Evolutionary conservation across 1,140 invertebrate genomes (phyloP), one percentile per base, ranked within the genome.

Genomic region (Nebria ingens): DNA sequence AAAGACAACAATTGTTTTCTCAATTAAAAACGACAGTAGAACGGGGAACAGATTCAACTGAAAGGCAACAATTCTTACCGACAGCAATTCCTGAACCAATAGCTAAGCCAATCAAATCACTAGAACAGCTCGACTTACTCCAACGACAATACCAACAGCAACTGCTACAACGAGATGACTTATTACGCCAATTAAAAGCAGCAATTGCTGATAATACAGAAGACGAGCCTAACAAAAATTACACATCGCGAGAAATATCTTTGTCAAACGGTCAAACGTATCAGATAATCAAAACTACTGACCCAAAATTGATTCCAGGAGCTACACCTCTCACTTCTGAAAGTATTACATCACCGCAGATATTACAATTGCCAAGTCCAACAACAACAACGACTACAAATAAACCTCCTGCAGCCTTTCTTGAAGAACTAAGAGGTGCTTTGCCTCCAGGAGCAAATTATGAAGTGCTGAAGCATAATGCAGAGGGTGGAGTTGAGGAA

Each of bases 391-490:
- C 76, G 0, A 77, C 78, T 0, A 64, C 71, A 9, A 79, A 71
- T 62, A 77, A 79, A 9, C 76, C 76, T 0, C 77, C 74, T 51
- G 71, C 69, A 9, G 65, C 79, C 45, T 76, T 89, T 3, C 85
- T 89, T 42, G 86, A 90, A 64, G 64, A 89, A 34, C 87, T 86
- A 1, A 86, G 86, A 65, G 82, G 82, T 1, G 85, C 82, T 0
- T 67, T 90, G 52, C 86, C 87, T 2, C 84, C 86, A 12, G 87
- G 86, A 19, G 77, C 83, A 0, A 79, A 87, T 62, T 89, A 84
- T 60, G 85, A 91, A 69, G 74, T 90, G 1, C 78, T 90, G 25
- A 81, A 82, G 58, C 83, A 88, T 51, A 81, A 79, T 21, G 80
- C 81, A 57, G 79, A 84, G 61, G 85, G 85, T 11, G 81, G 79